Conservation (phyloP, 2,113 vertebrate genomes). For the Notiomystis cincta region DNA sequence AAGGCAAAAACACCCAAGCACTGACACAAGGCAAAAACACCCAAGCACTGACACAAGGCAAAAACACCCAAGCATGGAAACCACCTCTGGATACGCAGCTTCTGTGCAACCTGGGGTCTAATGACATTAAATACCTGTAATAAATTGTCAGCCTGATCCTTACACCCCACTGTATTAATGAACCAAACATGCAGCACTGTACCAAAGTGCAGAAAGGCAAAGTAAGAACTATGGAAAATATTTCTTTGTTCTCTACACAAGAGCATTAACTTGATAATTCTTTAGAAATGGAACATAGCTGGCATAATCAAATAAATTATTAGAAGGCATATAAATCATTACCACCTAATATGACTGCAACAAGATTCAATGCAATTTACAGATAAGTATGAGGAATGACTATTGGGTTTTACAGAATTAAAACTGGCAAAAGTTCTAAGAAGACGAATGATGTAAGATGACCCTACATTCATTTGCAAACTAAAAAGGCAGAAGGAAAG, state of each 20-base stretch:
- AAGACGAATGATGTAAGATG: constrained; percentile 72
- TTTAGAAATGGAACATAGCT: constrained; percentile 70
- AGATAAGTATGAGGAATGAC: constrained; percentile 79
- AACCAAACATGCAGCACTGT: not conserved
- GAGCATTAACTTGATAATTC: constrained; percentile 62
- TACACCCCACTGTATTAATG: not conserved
- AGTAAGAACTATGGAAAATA: constrained; percentile 48
- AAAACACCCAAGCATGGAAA: not conserved
- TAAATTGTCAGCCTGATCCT: not conserved
- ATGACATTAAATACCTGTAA: constrained; percentile 19
- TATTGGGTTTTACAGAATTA: constrained; percentile 74
- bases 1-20: not conserved
- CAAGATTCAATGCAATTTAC: constrained; percentile 75
- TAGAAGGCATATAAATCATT: constrained; percentile 80
- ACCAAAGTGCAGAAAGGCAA: not conserved
- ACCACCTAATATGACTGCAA: constrained; percentile 76
- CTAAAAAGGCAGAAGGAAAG: constrained; percentile 56
- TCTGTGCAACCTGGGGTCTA: not conserved
- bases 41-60: not conserved
- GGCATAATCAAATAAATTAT: constrained; percentile 78
- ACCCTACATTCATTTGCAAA: constrained; percentile 58
- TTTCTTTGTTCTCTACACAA: constrained; percentile 46
- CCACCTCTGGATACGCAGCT: fast-evolving
- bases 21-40: not conserved
- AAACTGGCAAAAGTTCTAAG: constrained; percentile 69